Evolutionary conservation across 2,888 invertebrate genomes (phyloP), one percentile per base, ranked within the genome.

Genomic region (Chloroclystis v-ata): DNA sequence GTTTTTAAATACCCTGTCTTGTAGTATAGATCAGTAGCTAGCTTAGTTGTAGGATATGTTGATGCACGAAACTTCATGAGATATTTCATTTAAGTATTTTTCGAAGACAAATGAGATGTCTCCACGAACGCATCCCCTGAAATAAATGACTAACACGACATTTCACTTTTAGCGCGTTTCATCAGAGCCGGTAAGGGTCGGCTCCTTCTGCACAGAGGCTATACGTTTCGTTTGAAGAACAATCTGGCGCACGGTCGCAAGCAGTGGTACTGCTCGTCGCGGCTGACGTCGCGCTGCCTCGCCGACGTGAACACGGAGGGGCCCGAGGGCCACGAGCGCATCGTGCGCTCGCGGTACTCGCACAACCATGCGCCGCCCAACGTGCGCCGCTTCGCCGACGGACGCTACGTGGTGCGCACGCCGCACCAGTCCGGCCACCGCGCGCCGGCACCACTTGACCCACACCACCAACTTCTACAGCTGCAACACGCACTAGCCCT

Each of bases 301-400:
- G 85, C 86, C 51, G 85, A 87, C 59, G 87, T 87, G 12, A 86
- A 86, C 65, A 87, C 87, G 16, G 87, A 86, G 60, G 86, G 86
- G 0, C 85, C 86, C n/a, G 86, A 86, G 60, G 87, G 86, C 0
- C 85, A 82, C 63, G 86, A 86, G 69, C 86, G 86, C 56, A 85
- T 87, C 54, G 86, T 86, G 47, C 85, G 86, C 47, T 85, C 83
- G 5, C 84, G 87, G 20, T 86, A 84, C 59, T 75, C 85, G 40
- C 87, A 88, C 65, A 88, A 86, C 61, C 87, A 88, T 65, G 85
- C 86, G 45, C 86, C 86, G 53, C 87, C 87, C 13, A 86, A 86
- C 63, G 86, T 86, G 56, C 82, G 86, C 37, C 85, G 86, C 42
- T 86, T 86, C 61, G 86, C 87, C 10, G 87, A 87, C 62, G 87